Evolutionary conservation across 2,888 invertebrate species (phyloP).

Genomic region (Hofmannophila pseudospretella): DNA sequence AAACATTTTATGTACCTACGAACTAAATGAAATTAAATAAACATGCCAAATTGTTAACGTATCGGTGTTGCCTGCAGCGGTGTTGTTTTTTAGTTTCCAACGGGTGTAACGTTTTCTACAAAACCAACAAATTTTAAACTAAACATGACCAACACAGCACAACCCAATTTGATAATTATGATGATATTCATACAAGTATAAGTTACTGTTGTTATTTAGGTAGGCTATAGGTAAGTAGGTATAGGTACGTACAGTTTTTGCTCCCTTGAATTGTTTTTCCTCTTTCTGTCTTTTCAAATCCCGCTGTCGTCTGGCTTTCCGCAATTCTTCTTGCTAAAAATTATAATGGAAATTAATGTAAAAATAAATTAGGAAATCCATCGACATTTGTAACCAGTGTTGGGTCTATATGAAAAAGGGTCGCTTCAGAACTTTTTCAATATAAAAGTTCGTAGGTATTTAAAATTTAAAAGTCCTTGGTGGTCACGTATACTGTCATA

Average conservation of each 20-base stretch:
- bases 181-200: too few species aligned
- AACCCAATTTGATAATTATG: too few species aligned
- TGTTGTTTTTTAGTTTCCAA: too few species aligned
- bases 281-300: slow-evolving; percentile 10
- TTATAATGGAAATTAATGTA: neutral
- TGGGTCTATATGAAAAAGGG: slow-evolving; percentile 1
- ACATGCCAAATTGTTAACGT: too few species aligned
- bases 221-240: too few species aligned
- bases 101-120: too few species aligned
- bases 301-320: slow-evolving; percentile 9
- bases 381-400: neutral
- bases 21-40: too few species aligned
- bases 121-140: too few species aligned
- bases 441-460: slow-evolving; percentile 4
- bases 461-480: slow-evolving; percentile 1
- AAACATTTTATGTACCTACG: too few species aligned
- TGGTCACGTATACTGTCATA: slow-evolving; percentile 6
- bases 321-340: slow-evolving; percentile 12
- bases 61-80: too few species aligned
- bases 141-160: too few species aligned
- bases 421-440: slow-evolving; percentile 5
- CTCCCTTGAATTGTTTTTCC: slow-evolving; percentile 22
- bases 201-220: too few species aligned
- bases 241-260: slow-evolving; percentile 23
- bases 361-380: neutral